Conservation (phyloP, 2,113 vertebrate genomes). For the Setophaga kirtlandii region DNA sequence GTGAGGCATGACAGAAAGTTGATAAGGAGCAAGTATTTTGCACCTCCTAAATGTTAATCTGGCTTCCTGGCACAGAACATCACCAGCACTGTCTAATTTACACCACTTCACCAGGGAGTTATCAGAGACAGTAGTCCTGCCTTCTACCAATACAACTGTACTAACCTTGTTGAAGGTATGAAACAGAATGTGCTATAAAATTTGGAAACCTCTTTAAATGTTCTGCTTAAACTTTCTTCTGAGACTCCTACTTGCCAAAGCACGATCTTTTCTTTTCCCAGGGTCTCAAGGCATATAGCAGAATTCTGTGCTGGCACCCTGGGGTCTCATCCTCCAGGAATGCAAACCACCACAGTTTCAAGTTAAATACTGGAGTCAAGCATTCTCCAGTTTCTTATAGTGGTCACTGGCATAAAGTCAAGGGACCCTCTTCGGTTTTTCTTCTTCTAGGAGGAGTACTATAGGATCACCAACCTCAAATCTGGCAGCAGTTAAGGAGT, state of each 20-base stretch:
- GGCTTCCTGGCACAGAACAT: not conserved
- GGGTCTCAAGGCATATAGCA: not conserved
- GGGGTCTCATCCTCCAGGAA: not conserved
- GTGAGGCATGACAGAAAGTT: not conserved
- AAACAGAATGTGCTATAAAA: not conserved
- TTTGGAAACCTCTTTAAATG: not conserved
- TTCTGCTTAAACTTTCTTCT: not conserved
- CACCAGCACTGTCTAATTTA: not conserved
- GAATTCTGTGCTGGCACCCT: not conserved
- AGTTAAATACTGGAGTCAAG: not conserved
- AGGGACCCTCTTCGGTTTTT: fast-evolving
- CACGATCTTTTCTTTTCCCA: not conserved
- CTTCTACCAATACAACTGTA: not conserved
- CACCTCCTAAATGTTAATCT: not conserved
- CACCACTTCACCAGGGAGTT: not conserved
- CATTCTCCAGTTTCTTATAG: not conserved
- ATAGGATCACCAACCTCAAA: not conserved
- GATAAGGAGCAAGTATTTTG: not conserved
- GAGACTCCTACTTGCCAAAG: not conserved
- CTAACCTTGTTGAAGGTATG: not conserved
- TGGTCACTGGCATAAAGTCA: not conserved
- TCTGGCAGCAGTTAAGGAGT: not conserved
- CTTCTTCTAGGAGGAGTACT: not conserved
- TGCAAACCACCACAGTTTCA: not conserved
- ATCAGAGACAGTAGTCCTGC: not conserved